These are phyloP conservation scores for Caenorhabditis zanzibari DNA, from an alignment of 2,888 invertebrate species.

Conservation along the genomic window DNA sequence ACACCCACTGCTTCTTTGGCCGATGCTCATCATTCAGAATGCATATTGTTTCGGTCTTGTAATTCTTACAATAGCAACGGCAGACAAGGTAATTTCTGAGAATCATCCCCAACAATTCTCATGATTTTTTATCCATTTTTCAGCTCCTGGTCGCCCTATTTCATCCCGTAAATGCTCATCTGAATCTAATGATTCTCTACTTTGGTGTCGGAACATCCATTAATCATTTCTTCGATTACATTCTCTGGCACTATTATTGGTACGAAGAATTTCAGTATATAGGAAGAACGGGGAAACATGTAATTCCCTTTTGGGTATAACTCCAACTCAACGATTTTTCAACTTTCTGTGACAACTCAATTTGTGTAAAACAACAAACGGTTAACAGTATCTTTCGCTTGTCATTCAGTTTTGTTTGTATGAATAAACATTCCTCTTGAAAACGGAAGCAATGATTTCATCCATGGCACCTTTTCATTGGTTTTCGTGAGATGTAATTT, in stretches of 20 bases:
- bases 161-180: conserved; percentile 75
- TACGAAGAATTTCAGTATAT: conserved; percentile 76
- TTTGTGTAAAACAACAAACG: conserved; percentile 12
- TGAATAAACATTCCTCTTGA: neutral
- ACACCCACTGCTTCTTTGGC: conserved; percentile 77
- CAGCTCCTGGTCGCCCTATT: conserved; percentile 75
- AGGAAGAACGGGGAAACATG: conserved; percentile 75
- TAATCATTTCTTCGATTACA: conserved; percentile 79
- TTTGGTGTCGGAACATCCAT: conserved; percentile 73
- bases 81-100: conserved; percentile 54
- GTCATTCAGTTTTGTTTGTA: neutral
- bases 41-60: conserved; percentile 80
- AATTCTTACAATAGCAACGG: conserved; percentile 80
- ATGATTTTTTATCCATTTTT: conserved; percentile 13
- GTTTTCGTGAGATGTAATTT: too few species aligned
- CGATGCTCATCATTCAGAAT: conserved; percentile 78
- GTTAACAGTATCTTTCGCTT: neutral
- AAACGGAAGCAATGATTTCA: too few species aligned
- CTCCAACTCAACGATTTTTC: conserved; percentile 12
- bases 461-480: too few species aligned
- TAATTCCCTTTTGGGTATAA: conserved; percentile 78
- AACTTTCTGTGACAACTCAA: conserved; percentile 7
- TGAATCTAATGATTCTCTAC: conserved; percentile 76
- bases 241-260: conserved; percentile 81
- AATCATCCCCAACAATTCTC: neutral